phyloP scores from a whole-genome alignment of 2,113 vertebrate genomes.

The Trematocara zebra region DNA sequence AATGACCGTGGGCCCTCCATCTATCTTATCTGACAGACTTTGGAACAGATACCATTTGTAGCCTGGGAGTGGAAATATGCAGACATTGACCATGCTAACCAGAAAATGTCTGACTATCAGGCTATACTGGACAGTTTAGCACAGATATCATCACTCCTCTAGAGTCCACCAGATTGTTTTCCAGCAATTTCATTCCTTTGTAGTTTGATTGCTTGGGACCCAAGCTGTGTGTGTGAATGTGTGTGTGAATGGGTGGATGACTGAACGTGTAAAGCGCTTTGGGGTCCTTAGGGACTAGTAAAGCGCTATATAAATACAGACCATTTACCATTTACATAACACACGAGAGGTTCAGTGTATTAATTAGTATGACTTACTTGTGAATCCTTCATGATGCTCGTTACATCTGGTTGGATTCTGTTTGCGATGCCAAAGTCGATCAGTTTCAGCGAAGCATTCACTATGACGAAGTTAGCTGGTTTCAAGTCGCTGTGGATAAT shows the following conservation, averaged over 20 bases:
- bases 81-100: background rate
- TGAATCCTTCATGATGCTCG: conserved; percentile 95
- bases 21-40: background rate
- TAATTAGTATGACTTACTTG: conserved; percentile 71
- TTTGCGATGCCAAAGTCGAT: conserved; percentile 98
- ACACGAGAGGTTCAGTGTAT: background rate
- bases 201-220: background rate
- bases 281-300: no score
- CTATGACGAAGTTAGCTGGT: conserved; percentile 95
- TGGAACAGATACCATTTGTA: background rate
- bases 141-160: background rate
- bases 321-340: no score
- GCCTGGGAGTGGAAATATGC: background rate
- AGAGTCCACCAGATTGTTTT: background rate
- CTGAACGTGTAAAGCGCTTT: no score
- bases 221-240: no score
- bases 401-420: conserved; percentile 94
- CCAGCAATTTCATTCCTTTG: background rate
- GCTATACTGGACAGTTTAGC: background rate
- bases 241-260: no score
- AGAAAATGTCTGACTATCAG: background rate
- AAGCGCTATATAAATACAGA: no score
- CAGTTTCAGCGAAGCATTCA: conserved; percentile 91
- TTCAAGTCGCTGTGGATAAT: conserved; percentile 97
- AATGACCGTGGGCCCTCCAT: background rate